Base-by-base conservation (phyloP, 2,113 vertebrate species). In the Chroicocephalus ridibundus region DNA sequence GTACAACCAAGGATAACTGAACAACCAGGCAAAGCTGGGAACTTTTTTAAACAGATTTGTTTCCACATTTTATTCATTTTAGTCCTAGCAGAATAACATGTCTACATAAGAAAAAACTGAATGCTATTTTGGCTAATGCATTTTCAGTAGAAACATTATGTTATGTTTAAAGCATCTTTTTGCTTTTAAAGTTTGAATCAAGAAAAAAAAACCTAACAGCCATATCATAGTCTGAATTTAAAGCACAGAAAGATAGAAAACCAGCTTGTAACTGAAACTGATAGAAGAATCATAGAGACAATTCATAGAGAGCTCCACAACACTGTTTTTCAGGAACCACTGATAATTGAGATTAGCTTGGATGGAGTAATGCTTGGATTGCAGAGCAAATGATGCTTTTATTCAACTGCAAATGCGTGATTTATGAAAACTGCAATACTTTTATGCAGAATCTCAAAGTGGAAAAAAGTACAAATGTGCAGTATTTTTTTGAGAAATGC, bases 391-490 rank as follows among this genome's bases (percentile, higher is more conserved):
- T 78, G 60, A 93, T 68, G 46, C 29, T 80, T 62, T 65, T 77
- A 60, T 92, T 38, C 66, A 83, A 55, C 18, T 62, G 76, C 38
- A 92, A 75, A 83, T 6, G 12, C 83, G 21, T 77, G 27, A 88
- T 86, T 96, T 92, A 68, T 90, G 66, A 90, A 78, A 64, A 84
- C 31, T 38, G 61, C 38, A 77, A 36, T 88, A 92, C 86, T 90
- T 86, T 86, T 57, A 71, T 79, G 54, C 34, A 29, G 77, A 90
- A 60, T 66, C 44, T 86, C 60, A 36, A 81, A 88, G 65, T 7
- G 21, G 40, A 64, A 71, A 86, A 85, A 94, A 52, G 4, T 31
- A 71, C 40, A 88, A 88, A 75, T 40, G 31, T 57, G 38, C 19
- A 29, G 36, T 75, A 68, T 86, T 86, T 31, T 52, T 92, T 82